phyloP scores from a whole-genome alignment of 1,140 invertebrate species.

The Anthonomus grandis region DNA sequence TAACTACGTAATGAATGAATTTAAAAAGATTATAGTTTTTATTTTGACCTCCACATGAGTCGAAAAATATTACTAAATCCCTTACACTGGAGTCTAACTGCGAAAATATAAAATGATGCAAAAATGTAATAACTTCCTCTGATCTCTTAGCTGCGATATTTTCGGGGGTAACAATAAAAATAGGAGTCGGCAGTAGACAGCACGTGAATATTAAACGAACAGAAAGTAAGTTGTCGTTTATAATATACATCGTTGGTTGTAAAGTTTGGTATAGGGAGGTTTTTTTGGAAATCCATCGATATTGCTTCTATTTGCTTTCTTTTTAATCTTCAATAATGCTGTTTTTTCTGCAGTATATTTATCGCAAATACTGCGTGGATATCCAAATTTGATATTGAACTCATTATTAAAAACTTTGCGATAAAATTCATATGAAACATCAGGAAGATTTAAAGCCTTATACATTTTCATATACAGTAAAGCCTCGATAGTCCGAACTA shows the following conservation, averaged over 20 bases:
- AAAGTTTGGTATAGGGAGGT: constrained; percentile 21
- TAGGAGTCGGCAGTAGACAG: constrained; percentile 11
- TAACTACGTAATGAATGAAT: constrained; percentile 21
- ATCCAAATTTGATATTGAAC: too few relatives aligned
- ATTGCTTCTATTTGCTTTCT: too few relatives aligned
- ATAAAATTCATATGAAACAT: too few relatives aligned
- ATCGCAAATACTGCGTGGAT: too few relatives aligned
- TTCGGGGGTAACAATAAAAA: constrained; percentile 32
- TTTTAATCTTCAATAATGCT: too few relatives aligned
- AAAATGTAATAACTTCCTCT: constrained; percentile 31
- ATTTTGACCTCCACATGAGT: constrained; percentile 40
- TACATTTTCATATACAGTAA: too few relatives aligned
- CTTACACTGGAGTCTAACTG: constrained; percentile 16
- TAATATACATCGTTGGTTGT: constrained; percentile 36
- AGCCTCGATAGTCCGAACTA: too few relatives aligned
- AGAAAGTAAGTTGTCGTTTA: constrained; percentile 27
- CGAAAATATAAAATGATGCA: constrained; percentile 31
- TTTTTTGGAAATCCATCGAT: constrained; percentile 30
- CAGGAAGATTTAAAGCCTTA: too few relatives aligned
- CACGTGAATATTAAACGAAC: constrained; percentile 31
- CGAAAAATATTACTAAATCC: constrained; percentile 32
- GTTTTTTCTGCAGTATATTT: too few relatives aligned
- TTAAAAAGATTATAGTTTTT: constrained; percentile 39
- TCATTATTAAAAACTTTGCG: too few relatives aligned
- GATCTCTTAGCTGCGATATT: constrained; percentile 32